Percentiles rank a stretch among this genome's conserved stretches.
phyloP scores from a whole-genome alignment of 2,797 vertebrate species.

The Mycteria americana region DNA sequence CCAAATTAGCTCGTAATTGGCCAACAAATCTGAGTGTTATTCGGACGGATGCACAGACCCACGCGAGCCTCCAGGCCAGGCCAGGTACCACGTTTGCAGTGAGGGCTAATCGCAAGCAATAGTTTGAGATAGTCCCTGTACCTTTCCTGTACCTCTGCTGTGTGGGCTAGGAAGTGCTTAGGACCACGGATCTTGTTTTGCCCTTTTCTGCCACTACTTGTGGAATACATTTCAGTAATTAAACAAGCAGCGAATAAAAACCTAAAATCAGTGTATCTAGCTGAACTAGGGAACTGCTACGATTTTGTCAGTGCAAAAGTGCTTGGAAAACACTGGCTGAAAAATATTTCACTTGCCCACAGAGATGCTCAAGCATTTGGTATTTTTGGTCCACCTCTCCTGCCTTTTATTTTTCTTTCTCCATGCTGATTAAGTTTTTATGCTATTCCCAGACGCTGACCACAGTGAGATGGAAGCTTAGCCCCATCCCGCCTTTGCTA shows the following conservation, averaged over 20 bases:
- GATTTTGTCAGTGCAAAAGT: neutral
- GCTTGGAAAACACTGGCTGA: neutral
- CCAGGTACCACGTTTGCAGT: neutral
- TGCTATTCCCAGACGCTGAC: neutral
- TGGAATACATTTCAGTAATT: neutral
- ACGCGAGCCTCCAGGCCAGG: neutral
- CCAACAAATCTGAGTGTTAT: neutral
- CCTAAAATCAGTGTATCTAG: neutral
- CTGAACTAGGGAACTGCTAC: neutral
- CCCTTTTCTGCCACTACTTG: neutral
- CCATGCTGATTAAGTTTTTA: accelerated
- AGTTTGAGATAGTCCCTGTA: neutral
- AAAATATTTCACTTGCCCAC: neutral
- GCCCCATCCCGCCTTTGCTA: neutral
- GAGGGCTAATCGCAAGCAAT: neutral
- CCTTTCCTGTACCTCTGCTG: neutral
- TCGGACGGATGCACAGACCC: neutral
- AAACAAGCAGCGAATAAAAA: neutral
- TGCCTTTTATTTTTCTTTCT: neutral
- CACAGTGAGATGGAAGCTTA: neutral
- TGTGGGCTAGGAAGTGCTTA: neutral
- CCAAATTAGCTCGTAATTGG: neutral
- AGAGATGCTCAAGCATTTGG: neutral
- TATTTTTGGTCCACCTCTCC: neutral
- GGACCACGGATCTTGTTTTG: neutral